These are phyloP conservation scores for Thalassoma bifasciatum DNA, from an alignment of 2,113 vertebrate species.

Conservation along the genomic window DNA sequence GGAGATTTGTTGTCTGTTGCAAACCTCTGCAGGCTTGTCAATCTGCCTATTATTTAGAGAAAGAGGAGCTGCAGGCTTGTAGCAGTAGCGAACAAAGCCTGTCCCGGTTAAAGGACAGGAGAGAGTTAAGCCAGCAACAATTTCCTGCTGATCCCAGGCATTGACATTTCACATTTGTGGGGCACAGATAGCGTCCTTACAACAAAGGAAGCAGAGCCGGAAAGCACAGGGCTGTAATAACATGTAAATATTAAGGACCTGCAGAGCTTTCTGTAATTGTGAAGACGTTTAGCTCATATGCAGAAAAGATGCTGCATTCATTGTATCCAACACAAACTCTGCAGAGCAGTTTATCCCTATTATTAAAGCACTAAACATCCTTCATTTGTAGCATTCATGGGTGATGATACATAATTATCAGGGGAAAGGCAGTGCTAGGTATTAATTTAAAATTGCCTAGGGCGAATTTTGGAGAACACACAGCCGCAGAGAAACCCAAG, in stretches of 20 bases:
- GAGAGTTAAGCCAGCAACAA: slow-evolving; percentile 46
- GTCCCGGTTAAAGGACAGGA: slow-evolving; percentile 35
- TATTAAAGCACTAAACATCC: slow-evolving; percentile 69
- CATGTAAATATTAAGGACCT: slow-evolving; percentile 66
- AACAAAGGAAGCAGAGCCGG: slow-evolving; percentile 39
- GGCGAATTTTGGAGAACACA: slow-evolving; percentile 75
- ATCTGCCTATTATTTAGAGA: slow-evolving; percentile 30
- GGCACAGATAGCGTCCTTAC: slow-evolving; percentile 26
- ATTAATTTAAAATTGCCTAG: slow-evolving; percentile 75
- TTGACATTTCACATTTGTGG: slow-evolving; percentile 47
- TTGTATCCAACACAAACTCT: slow-evolving; percentile 51
- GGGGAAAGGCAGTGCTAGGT: slow-evolving; percentile 64
- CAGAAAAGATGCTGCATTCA: slow-evolving; percentile 50
- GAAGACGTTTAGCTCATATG: slow-evolving; percentile 37
- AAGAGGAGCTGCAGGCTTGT: slow-evolving; percentile 12
- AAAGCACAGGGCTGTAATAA: slow-evolving; percentile 36
- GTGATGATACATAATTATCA: slow-evolving; percentile 73
- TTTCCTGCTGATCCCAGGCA: slow-evolving; percentile 46
- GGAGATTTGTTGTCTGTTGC: slow-evolving; percentile 34
- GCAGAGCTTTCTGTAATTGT: slow-evolving; percentile 52
- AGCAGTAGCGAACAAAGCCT: slow-evolving; percentile 35
- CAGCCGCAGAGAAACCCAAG: slow-evolving; percentile 75
- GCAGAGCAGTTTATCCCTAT: slow-evolving; percentile 63
- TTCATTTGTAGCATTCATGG: slow-evolving; percentile 67
- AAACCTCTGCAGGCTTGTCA: slow-evolving; percentile 55